Conservation (phyloP, 1,140 invertebrate genomes). For the Diprion similis region DNA sequence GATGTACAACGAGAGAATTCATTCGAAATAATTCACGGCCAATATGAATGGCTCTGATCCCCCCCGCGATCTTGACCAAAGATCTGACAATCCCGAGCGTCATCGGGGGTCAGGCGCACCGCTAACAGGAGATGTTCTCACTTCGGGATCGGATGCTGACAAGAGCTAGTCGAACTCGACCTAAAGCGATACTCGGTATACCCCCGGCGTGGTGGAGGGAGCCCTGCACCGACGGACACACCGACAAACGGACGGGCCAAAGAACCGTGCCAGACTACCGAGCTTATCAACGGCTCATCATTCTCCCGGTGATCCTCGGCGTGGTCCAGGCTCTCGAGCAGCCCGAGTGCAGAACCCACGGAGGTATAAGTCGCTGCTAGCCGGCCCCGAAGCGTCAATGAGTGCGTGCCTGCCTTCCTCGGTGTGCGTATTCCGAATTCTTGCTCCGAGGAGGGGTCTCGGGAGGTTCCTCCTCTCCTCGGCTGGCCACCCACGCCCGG, state of each 20-base stretch:
- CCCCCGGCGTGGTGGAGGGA: conserved; percentile 10
- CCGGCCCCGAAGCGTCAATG: background rate
- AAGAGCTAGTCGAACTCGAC: conserved; percentile 15
- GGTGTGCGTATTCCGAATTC: conserved; percentile 9
- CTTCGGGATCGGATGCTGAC: conserved; percentile 39
- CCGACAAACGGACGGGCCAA: conserved; percentile 36
- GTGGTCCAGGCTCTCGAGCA: conserved; percentile 12
- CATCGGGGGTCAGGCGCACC: conserved; percentile 31
- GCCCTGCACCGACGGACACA: conserved; percentile 28
- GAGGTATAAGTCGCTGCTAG: background rate
- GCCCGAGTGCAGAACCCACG: background rate
- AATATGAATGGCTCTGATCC: background rate
- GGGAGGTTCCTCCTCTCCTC: conserved; percentile 51
- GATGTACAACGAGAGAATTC: background rate
- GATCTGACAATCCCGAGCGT: conserved; percentile 37
- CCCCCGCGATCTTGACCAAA: conserved; percentile 32
- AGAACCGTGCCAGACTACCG: conserved; percentile 41
- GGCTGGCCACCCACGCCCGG: conserved; percentile 42
- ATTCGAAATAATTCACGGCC: background rate
- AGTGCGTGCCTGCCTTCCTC: background rate
- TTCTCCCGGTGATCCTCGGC: conserved; percentile 34
- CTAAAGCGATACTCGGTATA: conserved; percentile 19
- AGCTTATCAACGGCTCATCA: conserved; percentile 55
- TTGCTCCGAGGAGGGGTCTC: conserved; percentile 41
- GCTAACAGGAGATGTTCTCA: conserved; percentile 49